A percentile compares a stretch with the other conserved stretches of the same genome.
Conservation (phyloP, 2,888 invertebrate genomes). For the Cloeon dipterum region DNA sequence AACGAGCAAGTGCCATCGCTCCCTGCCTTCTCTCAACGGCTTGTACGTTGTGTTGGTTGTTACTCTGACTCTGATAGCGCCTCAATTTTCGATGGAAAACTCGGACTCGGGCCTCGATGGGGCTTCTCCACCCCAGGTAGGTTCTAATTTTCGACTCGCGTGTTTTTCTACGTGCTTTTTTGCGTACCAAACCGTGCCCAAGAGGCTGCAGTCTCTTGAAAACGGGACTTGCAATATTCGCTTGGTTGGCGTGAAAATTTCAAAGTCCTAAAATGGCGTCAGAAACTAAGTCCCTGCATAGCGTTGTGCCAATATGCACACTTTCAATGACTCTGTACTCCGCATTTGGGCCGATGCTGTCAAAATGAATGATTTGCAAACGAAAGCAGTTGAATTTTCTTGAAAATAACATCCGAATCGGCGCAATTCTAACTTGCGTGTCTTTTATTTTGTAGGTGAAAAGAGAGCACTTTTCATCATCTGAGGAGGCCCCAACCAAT, state of each 20-base stretch:
- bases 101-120: no score
- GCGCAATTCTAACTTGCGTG: no score
- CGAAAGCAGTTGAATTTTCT: no score
- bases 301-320: not conserved
- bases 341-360: not conserved
- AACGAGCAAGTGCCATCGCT: no score
- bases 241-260: conserved; percentile 24
- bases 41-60: no score
- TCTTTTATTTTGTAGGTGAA: not conserved
- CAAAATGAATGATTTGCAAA: no score
- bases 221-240: conserved; percentile 2
- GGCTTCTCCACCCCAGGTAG: no score
- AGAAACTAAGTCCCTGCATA: conserved; percentile 36
- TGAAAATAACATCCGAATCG: no score
- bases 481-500: conserved; percentile 2
- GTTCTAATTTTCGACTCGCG: no score
- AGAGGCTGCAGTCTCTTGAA: not conserved
- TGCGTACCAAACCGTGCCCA: not conserved
- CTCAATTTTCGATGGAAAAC: no score
- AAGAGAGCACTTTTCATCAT: conserved; percentile 2
- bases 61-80: no score
- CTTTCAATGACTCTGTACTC: not conserved
- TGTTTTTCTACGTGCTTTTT: not conserved
- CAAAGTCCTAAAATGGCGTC: conserved; percentile 80
- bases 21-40: no score